Evolutionary conservation across 2,888 invertebrate genomes (phyloP), one percentile per base, ranked within the genome.

Genomic region (Hemaris fuciformis): DNA sequence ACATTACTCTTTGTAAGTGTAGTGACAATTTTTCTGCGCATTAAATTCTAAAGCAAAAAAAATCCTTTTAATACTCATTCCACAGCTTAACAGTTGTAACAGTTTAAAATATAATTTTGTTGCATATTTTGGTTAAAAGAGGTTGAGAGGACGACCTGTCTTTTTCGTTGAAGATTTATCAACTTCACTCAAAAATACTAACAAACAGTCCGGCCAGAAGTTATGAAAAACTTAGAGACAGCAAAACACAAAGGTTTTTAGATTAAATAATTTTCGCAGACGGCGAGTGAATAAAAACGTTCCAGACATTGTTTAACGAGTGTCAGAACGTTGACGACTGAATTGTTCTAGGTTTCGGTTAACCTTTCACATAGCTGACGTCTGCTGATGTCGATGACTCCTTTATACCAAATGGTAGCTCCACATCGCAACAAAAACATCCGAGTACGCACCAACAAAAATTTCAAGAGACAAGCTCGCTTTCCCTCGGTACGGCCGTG

Each of bases 381-480:
- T 60, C 48, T 57, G 53, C n/a, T 18, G 56, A 57, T 53, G 62
- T 59, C 59, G 23, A 56, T 23, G 56, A 53, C 62, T 59, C 22
- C 22, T 62, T 57, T 58, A 58, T 42, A 46, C 68, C 64, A 67
- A 69, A 68, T 68, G 66, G 64, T 69, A 69, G 71, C 66, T 67
- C 66, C 67, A 66, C 71, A 66, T 70, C 65, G 43, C 53, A 34
- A 61, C 61, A 57, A 46, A 53, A 59, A 23, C 56, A 53, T 43
- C 43, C 18, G 25, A 42, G 45, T 20, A 45, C 45, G 58, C 18
- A 43, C 43, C 56, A 43, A 83, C 84, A 77, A 85, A 88, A 87
- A 82, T 81, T 83, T 87, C 80, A 79, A 87, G 85, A 86, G 85
- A 81, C 81, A 81, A 78, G 76, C 78, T 75, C 86, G 88, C 90